Evolutionary conservation across 2,888 invertebrate genomes (phyloP).

Genomic region (Leucoma salicis): DNA sequence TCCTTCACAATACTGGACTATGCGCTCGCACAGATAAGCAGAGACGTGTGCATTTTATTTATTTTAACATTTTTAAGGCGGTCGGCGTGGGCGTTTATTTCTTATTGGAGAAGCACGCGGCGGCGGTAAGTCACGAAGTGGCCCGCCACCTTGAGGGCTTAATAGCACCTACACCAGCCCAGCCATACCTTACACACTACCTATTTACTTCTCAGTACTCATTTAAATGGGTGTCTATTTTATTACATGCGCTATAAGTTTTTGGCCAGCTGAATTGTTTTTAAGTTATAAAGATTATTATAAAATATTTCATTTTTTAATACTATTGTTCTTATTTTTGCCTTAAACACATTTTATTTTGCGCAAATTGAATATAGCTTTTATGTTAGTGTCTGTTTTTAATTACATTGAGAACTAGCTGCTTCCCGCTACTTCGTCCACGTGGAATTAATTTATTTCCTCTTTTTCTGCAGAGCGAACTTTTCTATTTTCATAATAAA

Average conservation of each 20-base stretch:
- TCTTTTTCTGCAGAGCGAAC: too few relatives aligned
- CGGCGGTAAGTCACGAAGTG: slow-evolving; percentile 78
- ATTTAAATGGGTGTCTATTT: slow-evolving; percentile 40
- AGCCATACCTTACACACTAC: slow-evolving; percentile 34
- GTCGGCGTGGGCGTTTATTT: slow-evolving; percentile 51
- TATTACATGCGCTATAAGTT: background rate
- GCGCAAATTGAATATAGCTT: too few relatives aligned
- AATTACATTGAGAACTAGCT: too few relatives aligned
- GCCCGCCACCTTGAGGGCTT: slow-evolving; percentile 76
- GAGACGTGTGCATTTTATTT: slow-evolving; percentile 80
- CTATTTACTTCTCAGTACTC: slow-evolving; percentile 47
- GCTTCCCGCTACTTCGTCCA: too few relatives aligned
- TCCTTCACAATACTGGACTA: slow-evolving; percentile 63
- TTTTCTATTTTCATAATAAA: too few relatives aligned
- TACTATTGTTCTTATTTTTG: too few relatives aligned
- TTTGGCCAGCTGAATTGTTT: too few relatives aligned
- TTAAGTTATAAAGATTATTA: too few relatives aligned
- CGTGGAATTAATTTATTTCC: too few relatives aligned
- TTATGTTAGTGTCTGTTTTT: too few relatives aligned
- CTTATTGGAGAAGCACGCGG: slow-evolving; percentile 61
- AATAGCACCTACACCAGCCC: slow-evolving; percentile 69
- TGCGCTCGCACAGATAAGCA: slow-evolving; percentile 69
- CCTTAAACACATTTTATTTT: too few relatives aligned
- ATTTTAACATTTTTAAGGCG: slow-evolving; percentile 79
- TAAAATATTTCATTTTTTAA: too few relatives aligned